Conservation (phyloP, 2,888 invertebrate genomes). For the Drosophila bunnanda region DNA sequence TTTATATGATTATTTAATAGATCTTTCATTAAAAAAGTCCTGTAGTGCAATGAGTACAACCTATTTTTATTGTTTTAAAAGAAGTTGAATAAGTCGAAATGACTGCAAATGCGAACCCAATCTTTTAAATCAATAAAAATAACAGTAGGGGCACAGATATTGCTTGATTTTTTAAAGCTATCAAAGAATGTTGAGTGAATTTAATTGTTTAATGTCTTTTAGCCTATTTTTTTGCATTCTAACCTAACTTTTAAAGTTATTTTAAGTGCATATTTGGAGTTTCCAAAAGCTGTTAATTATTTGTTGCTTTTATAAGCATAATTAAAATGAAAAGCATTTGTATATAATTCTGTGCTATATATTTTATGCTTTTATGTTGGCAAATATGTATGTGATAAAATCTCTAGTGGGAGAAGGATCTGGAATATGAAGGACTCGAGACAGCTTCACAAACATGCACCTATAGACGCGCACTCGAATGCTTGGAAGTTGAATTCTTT, state of each 20-base stretch:
- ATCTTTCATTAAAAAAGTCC: too few species aligned
- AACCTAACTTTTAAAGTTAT: not conserved
- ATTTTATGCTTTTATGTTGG: not conserved
- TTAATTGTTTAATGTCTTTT: not conserved
- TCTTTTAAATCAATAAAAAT: too few species aligned
- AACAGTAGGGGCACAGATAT: not conserved
- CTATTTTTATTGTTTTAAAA: too few species aligned
- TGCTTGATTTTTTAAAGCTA: not conserved
- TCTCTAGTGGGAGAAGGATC: not conserved
- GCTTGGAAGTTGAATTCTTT: conserved; percentile 48
- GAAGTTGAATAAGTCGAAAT: too few species aligned
- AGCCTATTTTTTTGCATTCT: too few species aligned
- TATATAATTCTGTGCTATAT: not conserved
- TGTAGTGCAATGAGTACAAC: too few species aligned
- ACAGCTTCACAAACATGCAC: not conserved
- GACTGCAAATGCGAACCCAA: too few species aligned
- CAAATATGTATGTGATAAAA: not conserved
- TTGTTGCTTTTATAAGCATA: too few species aligned
- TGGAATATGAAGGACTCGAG: conserved; percentile 2
- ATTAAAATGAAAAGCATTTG: not conserved
- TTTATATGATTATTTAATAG: too few species aligned
- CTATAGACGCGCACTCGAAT: conserved; percentile 20
- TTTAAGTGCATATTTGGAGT: not conserved
- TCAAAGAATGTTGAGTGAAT: not conserved
- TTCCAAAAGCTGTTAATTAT: too few species aligned